phyloP scores from a whole-genome alignment of 2,113 vertebrate genomes.

The Phoenicopterus ruber region DNA sequence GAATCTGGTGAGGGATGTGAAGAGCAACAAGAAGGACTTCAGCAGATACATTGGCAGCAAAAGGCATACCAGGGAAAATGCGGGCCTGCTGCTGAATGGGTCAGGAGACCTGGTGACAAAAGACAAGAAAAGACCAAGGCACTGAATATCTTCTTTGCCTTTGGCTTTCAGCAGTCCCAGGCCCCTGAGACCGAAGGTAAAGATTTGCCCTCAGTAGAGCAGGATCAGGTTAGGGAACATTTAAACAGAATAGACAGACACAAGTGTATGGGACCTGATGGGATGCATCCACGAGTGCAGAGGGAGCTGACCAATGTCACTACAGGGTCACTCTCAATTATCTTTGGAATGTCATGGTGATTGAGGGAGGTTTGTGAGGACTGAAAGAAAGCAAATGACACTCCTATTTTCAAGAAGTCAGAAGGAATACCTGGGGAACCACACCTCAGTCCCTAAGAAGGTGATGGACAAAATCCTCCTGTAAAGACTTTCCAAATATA shows the following conservation, averaged over 20 bases:
- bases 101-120: background rate
- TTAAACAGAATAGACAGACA: background rate
- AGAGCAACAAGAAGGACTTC: background rate
- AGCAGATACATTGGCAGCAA: background rate
- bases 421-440: background rate
- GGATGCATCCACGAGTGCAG: background rate
- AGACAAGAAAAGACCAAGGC: background rate
- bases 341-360: background rate
- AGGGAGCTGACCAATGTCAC: background rate
- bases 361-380: background rate
- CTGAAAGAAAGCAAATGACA: background rate
- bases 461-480: background rate
- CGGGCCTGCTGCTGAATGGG: background rate
- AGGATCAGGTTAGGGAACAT: background rate
- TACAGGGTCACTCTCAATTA: accelerated
- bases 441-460: background rate
- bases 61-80: background rate
- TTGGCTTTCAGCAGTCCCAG: background rate
- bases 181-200: background rate
- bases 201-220: background rate
- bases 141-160: background rate
- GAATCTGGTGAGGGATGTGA: background rate
- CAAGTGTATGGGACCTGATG: background rate
- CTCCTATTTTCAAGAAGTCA: background rate
- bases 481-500: background rate